Evolutionary conservation across 2,888 invertebrate species (phyloP), one percentile per base, ranked within the genome.

Genomic region (Scaeva pyrastri): DNA sequence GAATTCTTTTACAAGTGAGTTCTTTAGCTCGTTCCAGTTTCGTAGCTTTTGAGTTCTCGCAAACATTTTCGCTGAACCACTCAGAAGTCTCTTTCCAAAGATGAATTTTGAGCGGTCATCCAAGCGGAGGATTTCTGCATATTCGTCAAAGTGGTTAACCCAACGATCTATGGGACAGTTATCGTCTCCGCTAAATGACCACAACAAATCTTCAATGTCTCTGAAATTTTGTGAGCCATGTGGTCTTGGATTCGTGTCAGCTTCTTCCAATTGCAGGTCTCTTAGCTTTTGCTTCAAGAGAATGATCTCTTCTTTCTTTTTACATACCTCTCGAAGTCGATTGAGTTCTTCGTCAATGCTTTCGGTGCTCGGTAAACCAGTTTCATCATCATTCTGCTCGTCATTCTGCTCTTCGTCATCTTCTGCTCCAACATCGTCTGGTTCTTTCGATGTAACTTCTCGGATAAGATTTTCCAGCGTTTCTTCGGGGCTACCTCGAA

Each of bases 21-120:
- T 31, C 31, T 31, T 31, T 7, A 7, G 3, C 3, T 3, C 31
- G 3, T 31, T 31, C 7, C 4, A 31, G 31, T 31, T 77, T 19
- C 62, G 58, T 19, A 64, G 43, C 21, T 68, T 78, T 14, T 58
- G 26, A 36, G 71, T 60, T 58, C 81, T 66, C 7, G 60, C 55
- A 26, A 81, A 86, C 8, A 81, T 11, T 16, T 52, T 86, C 11
- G 78, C 74, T 1, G 86, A 81, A 10, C 81, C 81, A 39, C 56
- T 55, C 5, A 81, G 39, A 10, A 85, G 66, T 16, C 50, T 55
- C 45, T 78, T 70, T 14, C 70, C 68, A 56, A 66, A 84, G 8
- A 86, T 58, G n/a, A 78, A 78, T 21, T 52, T 58, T n/a, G 58
- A 66, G n/a, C 74, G 72, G 23, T 79, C 75, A 21, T 77, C 71